Percentiles rank a stretch among this genome's conserved stretches.
Conservation (phyloP, 2,797 vertebrate species). For the Setipinna tenuifilis region DNA sequence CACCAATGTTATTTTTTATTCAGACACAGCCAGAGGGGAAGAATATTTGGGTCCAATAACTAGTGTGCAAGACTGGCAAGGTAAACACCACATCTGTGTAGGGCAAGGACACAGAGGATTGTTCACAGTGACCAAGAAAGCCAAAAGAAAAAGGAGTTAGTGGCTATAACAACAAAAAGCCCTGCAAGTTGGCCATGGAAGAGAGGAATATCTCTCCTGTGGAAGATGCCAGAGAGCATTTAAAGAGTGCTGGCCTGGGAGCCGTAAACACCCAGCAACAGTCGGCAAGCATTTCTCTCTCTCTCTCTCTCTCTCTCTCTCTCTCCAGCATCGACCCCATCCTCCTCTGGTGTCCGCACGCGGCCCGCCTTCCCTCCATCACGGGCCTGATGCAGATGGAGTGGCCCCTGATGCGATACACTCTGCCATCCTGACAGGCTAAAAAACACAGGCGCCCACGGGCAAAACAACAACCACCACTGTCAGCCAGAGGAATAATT, state of each 20-base stretch:
- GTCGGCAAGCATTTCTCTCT: too few relatives aligned
- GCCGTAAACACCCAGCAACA: not conserved
- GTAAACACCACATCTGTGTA: too few relatives aligned
- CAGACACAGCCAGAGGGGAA: not conserved
- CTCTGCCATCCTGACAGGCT: not conserved
- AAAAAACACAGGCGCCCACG: not conserved
- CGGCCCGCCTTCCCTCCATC: not conserved
- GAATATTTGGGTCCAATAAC: too few relatives aligned
- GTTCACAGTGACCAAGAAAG: too few relatives aligned
- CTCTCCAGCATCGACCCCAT: not conserved
- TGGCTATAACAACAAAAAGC: not conserved
- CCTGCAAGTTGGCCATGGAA: not conserved
- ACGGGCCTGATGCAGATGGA: not conserved
- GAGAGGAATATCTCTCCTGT: not conserved
- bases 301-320: too few relatives aligned
- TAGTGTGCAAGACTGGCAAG: too few relatives aligned
- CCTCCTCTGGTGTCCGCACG: not conserved
- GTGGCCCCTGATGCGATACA: not conserved
- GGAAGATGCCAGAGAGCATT: slow-evolving; percentile 17
- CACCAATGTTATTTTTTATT: not conserved
- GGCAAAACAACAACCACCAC: slow-evolving; percentile 6
- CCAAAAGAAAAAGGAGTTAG: not conserved
- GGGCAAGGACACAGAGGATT: too few relatives aligned
- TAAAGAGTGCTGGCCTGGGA: not conserved
- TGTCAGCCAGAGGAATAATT: slow-evolving; percentile 2